A percentile compares a stretch with the other conserved stretches of the same genome.
Evolutionary conservation across 2,888 invertebrate species (phyloP).

Genomic region (Thereva unica): DNA sequence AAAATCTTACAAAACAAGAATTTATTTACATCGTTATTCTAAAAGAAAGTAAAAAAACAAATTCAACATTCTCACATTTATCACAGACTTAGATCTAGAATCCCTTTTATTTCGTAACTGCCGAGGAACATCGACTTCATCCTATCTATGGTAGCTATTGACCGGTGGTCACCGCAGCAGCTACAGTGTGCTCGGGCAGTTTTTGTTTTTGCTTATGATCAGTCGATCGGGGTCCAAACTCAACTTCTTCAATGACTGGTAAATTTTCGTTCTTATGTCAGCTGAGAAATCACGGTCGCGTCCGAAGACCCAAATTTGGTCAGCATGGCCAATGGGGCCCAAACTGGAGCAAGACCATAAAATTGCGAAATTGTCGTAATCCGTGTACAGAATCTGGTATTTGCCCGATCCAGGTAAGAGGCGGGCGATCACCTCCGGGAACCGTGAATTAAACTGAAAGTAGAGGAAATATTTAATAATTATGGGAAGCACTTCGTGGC

Average conservation of each 20-base stretch:
- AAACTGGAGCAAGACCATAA: conserved; percentile 75
- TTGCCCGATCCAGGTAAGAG: conserved; percentile 73
- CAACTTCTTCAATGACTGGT: conserved; percentile 64
- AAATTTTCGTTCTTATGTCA: conserved; percentile 67
- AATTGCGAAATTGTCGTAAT: conserved; percentile 72
- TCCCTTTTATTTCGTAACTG: background rate
- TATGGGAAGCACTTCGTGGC: too few species aligned
- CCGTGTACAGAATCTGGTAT: conserved; percentile 73
- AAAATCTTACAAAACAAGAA: too few species aligned
- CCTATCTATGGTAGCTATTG: background rate
- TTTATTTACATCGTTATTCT: conserved; percentile 23
- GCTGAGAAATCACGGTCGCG: conserved; percentile 68
- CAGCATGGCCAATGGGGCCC: conserved; percentile 61
- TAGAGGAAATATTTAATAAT: background rate
- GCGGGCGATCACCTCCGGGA: conserved; percentile 69
- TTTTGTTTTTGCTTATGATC: conserved; percentile 70
- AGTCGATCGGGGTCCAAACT: conserved; percentile 71
- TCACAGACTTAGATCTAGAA: conserved; percentile 31
- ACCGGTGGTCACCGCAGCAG: too few species aligned
- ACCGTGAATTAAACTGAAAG: conserved; percentile 62
- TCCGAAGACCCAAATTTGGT: conserved; percentile 75
- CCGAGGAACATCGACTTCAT: background rate
- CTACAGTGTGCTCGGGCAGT: conserved; percentile 60
- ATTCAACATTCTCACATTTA: conserved; percentile 9
- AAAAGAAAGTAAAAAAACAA: conserved; percentile 2